These are phyloP conservation scores for Champsocephalus gunnari DNA, from an alignment of 2,797 vertebrate species.

Conservation along the genomic window DNA sequence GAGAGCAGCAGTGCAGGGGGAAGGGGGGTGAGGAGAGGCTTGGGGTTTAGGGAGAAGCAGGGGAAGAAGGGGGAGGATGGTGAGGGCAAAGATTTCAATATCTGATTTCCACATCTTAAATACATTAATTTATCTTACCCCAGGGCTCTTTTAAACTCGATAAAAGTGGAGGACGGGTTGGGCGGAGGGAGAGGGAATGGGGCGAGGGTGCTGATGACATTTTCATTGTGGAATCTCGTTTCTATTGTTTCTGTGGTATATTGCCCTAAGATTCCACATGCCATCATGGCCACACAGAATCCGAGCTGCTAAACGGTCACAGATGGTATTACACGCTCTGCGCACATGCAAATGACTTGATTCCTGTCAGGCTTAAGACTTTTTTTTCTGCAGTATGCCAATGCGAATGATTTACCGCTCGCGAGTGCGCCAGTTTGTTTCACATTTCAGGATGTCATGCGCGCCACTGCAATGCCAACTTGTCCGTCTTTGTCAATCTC, in stretches of 20 bases:
- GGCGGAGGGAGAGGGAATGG: constrained; percentile 62
- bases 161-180: constrained; percentile 60
- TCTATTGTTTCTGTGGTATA: constrained; percentile 82
- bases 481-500: constrained; percentile 31
- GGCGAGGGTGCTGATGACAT: constrained; percentile 79
- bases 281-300: constrained; percentile 79
- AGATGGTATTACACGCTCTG: constrained; percentile 75
- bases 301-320: constrained; percentile 71
- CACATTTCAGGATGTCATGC: constrained; percentile 78
- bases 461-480: constrained; percentile 69
- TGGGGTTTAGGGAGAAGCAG: constrained; percentile 67
- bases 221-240: constrained; percentile 81
- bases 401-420: constrained; percentile 67
- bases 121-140: constrained; percentile 85
- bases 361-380: constrained; percentile 64
- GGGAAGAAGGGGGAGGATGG: constrained; percentile 84
- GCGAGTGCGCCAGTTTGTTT: constrained; percentile 63
- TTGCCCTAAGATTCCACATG: constrained; percentile 81
- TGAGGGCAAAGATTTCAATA: constrained; percentile 92
- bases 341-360: constrained; percentile 68
- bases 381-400: constrained; percentile 62
- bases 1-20: constrained; percentile 75
- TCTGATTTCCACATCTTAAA: constrained; percentile 89
- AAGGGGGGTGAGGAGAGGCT: constrained; percentile 57
- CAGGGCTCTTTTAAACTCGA: constrained; percentile 75